Percentiles rank a stretch among this genome's conserved stretches.
Evolutionary conservation across 2,113 vertebrate species (phyloP).

Genomic region (Actenoides hombroni): DNA sequence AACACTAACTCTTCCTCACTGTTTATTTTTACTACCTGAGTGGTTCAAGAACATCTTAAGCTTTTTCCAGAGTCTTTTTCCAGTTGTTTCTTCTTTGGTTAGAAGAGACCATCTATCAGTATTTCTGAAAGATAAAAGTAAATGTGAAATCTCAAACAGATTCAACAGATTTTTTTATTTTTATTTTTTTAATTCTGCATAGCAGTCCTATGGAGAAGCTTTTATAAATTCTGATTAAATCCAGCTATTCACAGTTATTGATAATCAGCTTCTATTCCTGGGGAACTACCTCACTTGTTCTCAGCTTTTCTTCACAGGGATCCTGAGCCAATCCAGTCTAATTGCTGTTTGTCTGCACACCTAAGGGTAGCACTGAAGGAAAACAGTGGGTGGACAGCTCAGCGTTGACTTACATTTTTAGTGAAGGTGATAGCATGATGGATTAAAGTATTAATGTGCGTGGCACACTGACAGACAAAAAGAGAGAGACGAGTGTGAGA

Average conservation of each 20-base stretch:
- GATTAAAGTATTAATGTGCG: slow-evolving; percentile 10
- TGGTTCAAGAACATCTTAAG: neutral
- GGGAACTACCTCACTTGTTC: neutral
- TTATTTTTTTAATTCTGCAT: neutral
- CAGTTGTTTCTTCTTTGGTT: neutral
- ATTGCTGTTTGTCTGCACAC: slow-evolving; percentile 30
- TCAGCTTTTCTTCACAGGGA: neutral
- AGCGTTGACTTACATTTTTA: slow-evolving; percentile 18
- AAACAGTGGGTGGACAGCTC: neutral
- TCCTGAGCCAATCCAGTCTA: neutral
- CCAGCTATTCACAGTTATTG: slow-evolving; percentile 19
- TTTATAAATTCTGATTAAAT: slow-evolving; percentile 36
- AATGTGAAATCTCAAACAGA: neutral
- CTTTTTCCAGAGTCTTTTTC: neutral
- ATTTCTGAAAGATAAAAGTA: neutral
- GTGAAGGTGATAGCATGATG: neutral
- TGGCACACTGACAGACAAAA: neutral
- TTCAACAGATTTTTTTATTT: neutral
- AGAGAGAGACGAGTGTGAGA: neutral
- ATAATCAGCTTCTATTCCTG: neutral
- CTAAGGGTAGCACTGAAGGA: neutral
- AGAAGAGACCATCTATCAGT: neutral
- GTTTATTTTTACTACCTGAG: neutral
- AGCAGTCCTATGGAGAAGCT: neutral
- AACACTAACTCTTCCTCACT: neutral